phyloP scores from a whole-genome alignment of 1,140 invertebrate species.

The Liolophura sinensis region DNA sequence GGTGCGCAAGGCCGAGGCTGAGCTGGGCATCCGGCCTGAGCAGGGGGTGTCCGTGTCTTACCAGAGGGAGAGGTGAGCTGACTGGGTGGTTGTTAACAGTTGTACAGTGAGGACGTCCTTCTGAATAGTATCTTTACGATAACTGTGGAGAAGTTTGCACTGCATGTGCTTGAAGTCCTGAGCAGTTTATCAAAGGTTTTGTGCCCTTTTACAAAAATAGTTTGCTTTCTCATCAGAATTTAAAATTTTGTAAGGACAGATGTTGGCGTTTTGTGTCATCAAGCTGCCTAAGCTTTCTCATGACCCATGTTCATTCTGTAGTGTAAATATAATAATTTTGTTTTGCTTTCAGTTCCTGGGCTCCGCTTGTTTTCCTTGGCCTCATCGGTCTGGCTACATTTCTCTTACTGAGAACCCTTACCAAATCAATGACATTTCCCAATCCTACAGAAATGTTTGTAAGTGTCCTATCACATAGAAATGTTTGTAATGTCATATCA shows the following conservation, averaged over 20 bases:
- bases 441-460: constrained; percentile 41
- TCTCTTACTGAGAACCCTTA: constrained; percentile 68
- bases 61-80: constrained; percentile 32
- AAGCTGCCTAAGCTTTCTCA: too few species aligned
- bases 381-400: constrained; percentile 72
- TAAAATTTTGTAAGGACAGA: too few species aligned
- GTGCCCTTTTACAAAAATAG: too few species aligned
- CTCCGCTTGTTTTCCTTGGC: constrained; percentile 70
- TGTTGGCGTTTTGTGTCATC: too few species aligned
- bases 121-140: too few species aligned
- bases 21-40: constrained; percentile 72
- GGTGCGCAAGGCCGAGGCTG: constrained; percentile 75
- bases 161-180: too few species aligned
- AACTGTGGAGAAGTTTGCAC: too few species aligned
- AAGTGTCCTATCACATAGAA: constrained; percentile 20
- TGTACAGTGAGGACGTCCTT: constrained; percentile 2
- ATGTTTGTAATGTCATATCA: too few species aligned
- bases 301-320: too few species aligned
- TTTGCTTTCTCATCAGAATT: too few species aligned
- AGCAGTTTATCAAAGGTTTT: too few species aligned
- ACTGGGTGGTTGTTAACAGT: background rate
- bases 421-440: constrained; percentile 23
- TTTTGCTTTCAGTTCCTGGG: constrained; percentile 64
- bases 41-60: constrained; percentile 80
- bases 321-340: constrained; percentile 6